Evolutionary conservation across 2,888 invertebrate genomes (phyloP).

Genomic region (Folsomia candida): DNA sequence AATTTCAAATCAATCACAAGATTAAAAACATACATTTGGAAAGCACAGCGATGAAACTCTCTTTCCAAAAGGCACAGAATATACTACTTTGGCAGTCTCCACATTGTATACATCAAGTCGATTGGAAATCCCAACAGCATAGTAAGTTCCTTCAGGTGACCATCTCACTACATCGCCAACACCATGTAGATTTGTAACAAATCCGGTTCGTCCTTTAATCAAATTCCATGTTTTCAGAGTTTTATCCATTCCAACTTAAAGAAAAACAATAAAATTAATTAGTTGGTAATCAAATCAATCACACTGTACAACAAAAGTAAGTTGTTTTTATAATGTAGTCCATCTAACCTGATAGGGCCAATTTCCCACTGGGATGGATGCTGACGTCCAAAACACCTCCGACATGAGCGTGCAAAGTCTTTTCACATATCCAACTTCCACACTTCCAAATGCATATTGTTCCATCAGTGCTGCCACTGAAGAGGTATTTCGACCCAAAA

Average conservation of each 20-base stretch:
- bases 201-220: conserved; percentile 84
- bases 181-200: conserved; percentile 78
- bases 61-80: conserved; percentile 65
- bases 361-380: conserved; percentile 83
- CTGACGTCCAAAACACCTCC: conserved; percentile 65
- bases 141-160: conserved; percentile 74
- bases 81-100: conserved; percentile 70
- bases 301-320: too few relatives aligned
- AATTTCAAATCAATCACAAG: conserved; percentile 59
- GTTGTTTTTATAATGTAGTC: conserved; percentile 79
- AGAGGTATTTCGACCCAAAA: conserved; percentile 68
- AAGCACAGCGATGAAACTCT: conserved; percentile 72
- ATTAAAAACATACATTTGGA: conserved; percentile 60
- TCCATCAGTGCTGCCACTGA: conserved; percentile 83
- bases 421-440: conserved; percentile 82
- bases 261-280: too few relatives aligned
- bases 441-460: conserved; percentile 75
- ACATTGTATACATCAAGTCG: conserved; percentile 78
- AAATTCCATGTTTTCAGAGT: conserved; percentile 90
- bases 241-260: conserved; percentile 79
- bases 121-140: conserved; percentile 70
- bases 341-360: conserved; percentile 80
- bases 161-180: conserved; percentile 64
- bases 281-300: too few relatives aligned
- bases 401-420: conserved; percentile 72